Base-by-base conservation (phyloP, 2,113 vertebrate genomes). In the Cacatua alba region DNA sequence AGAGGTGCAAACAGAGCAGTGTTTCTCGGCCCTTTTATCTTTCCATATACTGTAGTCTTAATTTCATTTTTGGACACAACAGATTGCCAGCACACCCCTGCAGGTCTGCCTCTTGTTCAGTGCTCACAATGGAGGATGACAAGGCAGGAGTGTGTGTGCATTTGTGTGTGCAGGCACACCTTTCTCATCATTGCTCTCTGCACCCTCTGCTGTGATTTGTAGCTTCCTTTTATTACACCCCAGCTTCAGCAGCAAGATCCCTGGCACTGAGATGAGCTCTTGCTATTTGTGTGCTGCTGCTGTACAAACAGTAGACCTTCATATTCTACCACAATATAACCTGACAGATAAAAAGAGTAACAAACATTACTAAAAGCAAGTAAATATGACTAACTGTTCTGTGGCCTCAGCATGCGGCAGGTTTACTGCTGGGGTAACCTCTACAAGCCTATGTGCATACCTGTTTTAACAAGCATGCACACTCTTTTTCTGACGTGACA, bases 91-190 rank as follows among this genome's bases (percentile, higher is more conserved):
- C 20, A 60, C 35, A 4, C 10, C n/a, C 18, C 28, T 74, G 28
- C 39, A 88, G 64, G 18, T 80, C 49, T 76, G n/a, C 20, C 17
- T 83, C 55, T 86, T 43, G 35, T 28, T 86, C 67, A 49, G 25
- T 23, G 43, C 20, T 69, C 80, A 52, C 63, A 55, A 8, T 2
- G 10, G 41, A 90, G n/a, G 55, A 31, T 6, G 8, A 13, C 2
- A 1, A 48, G 20, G 33, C 69, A 77, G 46, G 6, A 52, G 28
- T 2, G 5, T 0, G 0, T 9, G 28, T 33, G 43, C 2, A 1
- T 51, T 8, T 82, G 41, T 6, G 5, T 17, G 35, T 12, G 59
- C 13, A 10, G 3, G 7, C 17, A 19, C 10, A 23, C 31, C 29
- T 37, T 76, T 44, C 69, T 78, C 33, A 64, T 28, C 53, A 64